Percentiles rank a stretch among this genome's conserved stretches.
phyloP scores from a whole-genome alignment of 1,140 invertebrate species.

The Halesus radiatus region DNA sequence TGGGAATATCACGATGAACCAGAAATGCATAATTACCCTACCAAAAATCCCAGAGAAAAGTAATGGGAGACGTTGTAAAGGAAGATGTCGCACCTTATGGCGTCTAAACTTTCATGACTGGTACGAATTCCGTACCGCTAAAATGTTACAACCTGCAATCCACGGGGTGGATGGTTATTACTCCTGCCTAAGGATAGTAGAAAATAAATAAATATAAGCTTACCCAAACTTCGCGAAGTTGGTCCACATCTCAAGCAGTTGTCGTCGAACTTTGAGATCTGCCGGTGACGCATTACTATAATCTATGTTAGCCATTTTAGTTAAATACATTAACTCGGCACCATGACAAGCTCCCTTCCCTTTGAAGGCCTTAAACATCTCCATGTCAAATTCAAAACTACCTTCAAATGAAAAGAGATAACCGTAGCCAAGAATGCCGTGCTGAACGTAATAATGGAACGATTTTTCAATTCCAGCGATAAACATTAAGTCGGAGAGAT shows the following conservation, averaged over 20 bases:
- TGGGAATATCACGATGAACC: too few species aligned
- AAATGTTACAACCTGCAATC: too few species aligned
- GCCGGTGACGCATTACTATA: conserved; percentile 56
- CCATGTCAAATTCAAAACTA: conserved; percentile 64
- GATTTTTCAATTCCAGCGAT: conserved; percentile 63
- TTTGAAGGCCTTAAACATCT: conserved; percentile 58
- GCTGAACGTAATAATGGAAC: conserved; percentile 17
- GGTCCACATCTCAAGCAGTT: conserved; percentile 67
- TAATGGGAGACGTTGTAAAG: too few species aligned
- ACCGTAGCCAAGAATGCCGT: conserved; percentile 63
- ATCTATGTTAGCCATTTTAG: conserved; percentile 59
- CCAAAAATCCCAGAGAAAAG: too few species aligned
- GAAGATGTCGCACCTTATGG: too few species aligned
- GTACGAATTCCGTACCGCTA: too few species aligned
- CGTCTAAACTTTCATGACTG: too few species aligned
- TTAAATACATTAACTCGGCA: conserved; percentile 64
- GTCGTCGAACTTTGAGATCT: conserved; percentile 61
- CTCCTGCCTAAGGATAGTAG: background rate
- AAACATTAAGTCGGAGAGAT: conserved; percentile 65
- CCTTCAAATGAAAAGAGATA: conserved; percentile 67
- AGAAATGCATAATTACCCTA: too few species aligned
- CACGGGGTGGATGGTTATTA: background rate
- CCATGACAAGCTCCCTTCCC: conserved; percentile 64
- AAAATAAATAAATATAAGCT: conserved; percentile 45
- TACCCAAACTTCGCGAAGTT: conserved; percentile 70